Evolutionary conservation across 2,113 vertebrate species (phyloP), one percentile per base, ranked within the genome.

Genomic region (Gambusia affinis): DNA sequence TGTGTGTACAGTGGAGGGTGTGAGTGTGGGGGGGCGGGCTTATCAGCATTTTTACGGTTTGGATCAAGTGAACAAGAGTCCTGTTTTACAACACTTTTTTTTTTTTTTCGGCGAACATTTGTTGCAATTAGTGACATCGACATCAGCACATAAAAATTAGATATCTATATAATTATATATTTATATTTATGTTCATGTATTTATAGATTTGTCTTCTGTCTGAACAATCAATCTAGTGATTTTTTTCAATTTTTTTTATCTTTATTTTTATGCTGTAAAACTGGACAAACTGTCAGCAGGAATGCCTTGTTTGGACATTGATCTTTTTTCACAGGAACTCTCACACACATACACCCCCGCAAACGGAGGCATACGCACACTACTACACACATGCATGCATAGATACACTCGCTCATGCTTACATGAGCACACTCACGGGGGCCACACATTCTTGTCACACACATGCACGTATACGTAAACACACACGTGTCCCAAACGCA

Each of bases 91-190:
- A 66, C 86, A 90, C 82, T 78, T 87, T 73, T 39, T 92, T 90
- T 42, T 51, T 73, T 29, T 51, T 73, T 66, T 92, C 84, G 87
- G 91, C 82, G 66, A 85, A 89, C 87, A 90, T 85, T 90, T 92
- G 91, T 91, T 95, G 91, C 92, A 93, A 94, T 94, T 92, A 89
- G 90, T 94, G 92, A 95, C 94, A 95, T 85, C 83, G 89, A 95
- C 91, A 95, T 94, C 91, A 92, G 93, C 94, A 95, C 94, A 95
- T 95, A 95, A 95, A 95, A 95, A 95, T 94, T 90, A 94, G 94
- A 94, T 93, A 92, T 94, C 89, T 94, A 91, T 94, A 90, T 94
- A 92, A 94, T 89, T 92, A 80, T 92, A 88, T 92, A 90, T 92
- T 90, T 92, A 91, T 93, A 93, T 94, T 91, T 91, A 91, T 94